Percentiles rank a stretch among this genome's conserved stretches.
phyloP scores from a whole-genome alignment of 2,888 invertebrate genomes.

The Chloromyia formosa region DNA sequence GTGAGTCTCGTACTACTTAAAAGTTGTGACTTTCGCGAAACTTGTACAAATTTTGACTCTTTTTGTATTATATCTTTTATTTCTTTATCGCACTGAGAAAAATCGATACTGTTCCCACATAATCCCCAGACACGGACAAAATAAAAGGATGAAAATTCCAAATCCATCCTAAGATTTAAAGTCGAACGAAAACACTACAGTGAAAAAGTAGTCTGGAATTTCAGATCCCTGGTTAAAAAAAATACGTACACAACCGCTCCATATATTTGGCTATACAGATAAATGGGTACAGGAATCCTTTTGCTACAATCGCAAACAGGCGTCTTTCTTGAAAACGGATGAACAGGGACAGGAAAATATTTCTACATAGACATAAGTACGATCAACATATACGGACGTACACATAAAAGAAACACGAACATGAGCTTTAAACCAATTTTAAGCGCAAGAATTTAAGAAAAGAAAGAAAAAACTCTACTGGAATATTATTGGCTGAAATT shows the following conservation, averaged over 20 bases:
- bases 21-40: conserved; percentile 11
- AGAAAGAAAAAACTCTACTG: conserved; percentile 43
- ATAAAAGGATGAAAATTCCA: neutral
- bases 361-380: no score
- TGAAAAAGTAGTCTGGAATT: conserved; percentile 26
- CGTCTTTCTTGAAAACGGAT: conserved; percentile 17
- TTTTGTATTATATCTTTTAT: neutral
- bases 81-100: neutral
- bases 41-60: conserved; percentile 10
- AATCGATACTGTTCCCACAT: conserved; percentile 25
- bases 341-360: neutral
- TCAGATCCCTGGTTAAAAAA: neutral
- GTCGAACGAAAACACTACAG: neutral
- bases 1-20: neutral
- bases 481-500: conserved; percentile 53
- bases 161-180: neutral
- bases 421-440: neutral
- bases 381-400: no score
- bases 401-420: neutral
- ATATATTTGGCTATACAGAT: neutral
- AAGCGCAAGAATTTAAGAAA: neutral
- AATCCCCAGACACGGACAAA: conserved; percentile 2
- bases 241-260: neutral
- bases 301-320: neutral
- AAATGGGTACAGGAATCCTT: neutral